Percentiles rank a stretch among this genome's conserved stretches.
Evolutionary conservation across 2,797 vertebrate genomes (phyloP).

Genomic region (Novumbra hubbsi): DNA sequence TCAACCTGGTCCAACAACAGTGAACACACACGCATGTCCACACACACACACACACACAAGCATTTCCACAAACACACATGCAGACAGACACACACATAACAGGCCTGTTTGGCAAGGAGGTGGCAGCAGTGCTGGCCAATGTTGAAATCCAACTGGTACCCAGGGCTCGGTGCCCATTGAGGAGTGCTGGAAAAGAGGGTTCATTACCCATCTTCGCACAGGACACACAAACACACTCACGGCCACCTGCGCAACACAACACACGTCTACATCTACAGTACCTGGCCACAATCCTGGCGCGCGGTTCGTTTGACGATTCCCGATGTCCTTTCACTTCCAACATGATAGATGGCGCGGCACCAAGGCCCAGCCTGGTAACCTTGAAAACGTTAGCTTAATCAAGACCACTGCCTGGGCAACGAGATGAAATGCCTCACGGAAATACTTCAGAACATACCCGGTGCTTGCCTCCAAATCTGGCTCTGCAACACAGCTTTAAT

Average conservation of each 20-base stretch:
- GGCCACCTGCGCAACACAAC: no score
- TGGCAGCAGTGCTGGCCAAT: conserved; percentile 46
- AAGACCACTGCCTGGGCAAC: conserved; percentile 54
- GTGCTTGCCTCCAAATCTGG: conserved; percentile 17
- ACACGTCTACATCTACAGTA: no score
- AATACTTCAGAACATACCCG: conserved; percentile 38
- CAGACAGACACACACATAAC: background rate
- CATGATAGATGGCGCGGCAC: conserved; percentile 71
- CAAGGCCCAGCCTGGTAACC: conserved; percentile 63
- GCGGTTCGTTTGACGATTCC: conserved; percentile 57
- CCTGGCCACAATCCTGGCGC: conserved; percentile 50
- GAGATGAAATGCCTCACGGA: conserved; percentile 41
- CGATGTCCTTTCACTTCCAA: conserved; percentile 63
- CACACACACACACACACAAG: no score
- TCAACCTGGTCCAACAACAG: conserved; percentile 53
- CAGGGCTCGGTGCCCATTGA: conserved; percentile 51
- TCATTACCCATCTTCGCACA: conserved; percentile 9
- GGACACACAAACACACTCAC: no score
- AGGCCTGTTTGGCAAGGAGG: conserved; percentile 54
- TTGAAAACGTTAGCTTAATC: conserved; percentile 63
- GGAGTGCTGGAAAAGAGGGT: conserved; percentile 59
- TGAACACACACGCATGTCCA: no score
- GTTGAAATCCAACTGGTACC: conserved; percentile 53
- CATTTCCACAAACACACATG: no score
- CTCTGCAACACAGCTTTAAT: conserved; percentile 28